phyloP scores from a whole-genome alignment of 2,888 invertebrate genomes.

The Cephus nigrinus region DNA sequence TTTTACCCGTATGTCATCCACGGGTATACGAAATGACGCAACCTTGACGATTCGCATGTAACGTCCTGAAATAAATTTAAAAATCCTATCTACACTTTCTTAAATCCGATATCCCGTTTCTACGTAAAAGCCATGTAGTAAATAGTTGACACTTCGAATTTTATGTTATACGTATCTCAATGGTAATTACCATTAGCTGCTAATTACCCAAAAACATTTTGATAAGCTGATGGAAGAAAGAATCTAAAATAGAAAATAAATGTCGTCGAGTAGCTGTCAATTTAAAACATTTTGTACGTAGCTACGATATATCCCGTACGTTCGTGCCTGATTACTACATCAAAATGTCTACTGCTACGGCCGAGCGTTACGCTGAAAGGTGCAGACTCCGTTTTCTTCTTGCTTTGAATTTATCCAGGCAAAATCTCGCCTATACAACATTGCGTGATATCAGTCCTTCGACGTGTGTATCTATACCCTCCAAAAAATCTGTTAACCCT shows the following conservation, averaged over 20 bases:
- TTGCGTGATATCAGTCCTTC: not conserved
- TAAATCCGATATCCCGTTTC: not conserved
- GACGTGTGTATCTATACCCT: not conserved
- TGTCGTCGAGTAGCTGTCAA: not conserved
- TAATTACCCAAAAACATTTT: not conserved
- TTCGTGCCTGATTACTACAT: not conserved
- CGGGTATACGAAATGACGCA: not conserved
- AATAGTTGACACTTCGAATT: not conserved
- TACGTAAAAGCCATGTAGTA: not conserved
- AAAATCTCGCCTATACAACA: not conserved
- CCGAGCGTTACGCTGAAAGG: not conserved
- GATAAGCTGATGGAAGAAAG: not conserved
- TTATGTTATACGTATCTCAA: not conserved
- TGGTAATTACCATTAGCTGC: not conserved
- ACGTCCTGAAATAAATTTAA: not conserved
- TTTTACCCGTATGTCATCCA: not conserved
- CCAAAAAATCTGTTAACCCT: constrained; percentile 36
- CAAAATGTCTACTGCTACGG: not conserved
- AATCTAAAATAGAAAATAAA: too few species aligned
- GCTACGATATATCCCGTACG: not conserved
- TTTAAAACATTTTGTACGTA: not conserved
- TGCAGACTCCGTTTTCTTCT: not conserved
- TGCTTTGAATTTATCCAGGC: not conserved
- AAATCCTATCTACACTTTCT: not conserved
- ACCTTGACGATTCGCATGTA: not conserved